Conservation (phyloP, 2,888 invertebrate genomes). For the Ceratothoa steindachneri region DNA sequence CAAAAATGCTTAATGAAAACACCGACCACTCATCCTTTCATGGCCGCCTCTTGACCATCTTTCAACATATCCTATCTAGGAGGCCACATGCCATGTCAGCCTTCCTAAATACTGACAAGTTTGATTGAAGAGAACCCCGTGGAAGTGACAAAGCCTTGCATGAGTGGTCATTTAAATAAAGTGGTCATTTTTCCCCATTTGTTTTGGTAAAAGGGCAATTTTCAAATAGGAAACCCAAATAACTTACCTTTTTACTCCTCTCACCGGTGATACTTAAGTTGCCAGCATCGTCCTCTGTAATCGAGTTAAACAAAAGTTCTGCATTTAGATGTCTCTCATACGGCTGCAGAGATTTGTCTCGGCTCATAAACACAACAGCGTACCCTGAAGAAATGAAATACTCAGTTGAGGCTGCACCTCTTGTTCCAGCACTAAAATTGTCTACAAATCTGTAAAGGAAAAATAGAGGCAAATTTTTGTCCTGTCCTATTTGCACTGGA, state of each 20-base stretch:
- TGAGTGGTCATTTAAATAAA: too few species aligned
- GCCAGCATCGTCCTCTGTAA: background rate
- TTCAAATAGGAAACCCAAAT: too few species aligned
- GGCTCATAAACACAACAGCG: conserved; percentile 53
- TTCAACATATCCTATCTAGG: too few species aligned
- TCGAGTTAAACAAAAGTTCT: background rate
- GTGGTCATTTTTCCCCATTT: too few species aligned
- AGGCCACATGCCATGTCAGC: too few species aligned
- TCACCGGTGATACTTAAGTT: background rate
- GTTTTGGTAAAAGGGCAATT: too few species aligned
- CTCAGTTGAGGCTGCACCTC: conserved; percentile 92
- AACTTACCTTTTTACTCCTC: background rate
- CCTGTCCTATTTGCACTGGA: background rate
- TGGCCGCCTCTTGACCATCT: too few species aligned
- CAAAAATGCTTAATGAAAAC: too few species aligned
- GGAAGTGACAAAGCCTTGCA: too few species aligned
- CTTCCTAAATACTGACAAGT: too few species aligned
- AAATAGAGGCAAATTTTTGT: background rate
- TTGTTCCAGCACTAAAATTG: conserved; percentile 94
- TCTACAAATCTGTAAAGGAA: conserved; percentile 78
- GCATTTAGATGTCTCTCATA: conserved; percentile 55
- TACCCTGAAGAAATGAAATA: conserved; percentile 67
- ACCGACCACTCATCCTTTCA: too few species aligned
- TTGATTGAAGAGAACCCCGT: too few species aligned
- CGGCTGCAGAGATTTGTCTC: conserved; percentile 57